Evolutionary conservation across 2,888 invertebrate species (phyloP).

Genomic region (Branchinecta sandiegonensis): DNA sequence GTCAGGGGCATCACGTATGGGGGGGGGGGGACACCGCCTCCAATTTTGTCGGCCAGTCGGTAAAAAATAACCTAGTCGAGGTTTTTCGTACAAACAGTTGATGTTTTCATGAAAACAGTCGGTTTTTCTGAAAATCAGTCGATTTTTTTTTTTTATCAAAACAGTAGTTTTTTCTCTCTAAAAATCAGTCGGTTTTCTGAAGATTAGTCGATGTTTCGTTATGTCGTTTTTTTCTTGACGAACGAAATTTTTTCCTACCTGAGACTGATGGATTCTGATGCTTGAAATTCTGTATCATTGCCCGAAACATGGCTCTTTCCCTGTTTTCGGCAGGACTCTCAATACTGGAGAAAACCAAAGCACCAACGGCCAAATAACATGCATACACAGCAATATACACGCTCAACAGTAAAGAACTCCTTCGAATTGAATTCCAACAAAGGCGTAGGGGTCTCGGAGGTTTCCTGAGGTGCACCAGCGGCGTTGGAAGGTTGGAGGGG

Average conservation of each 20-base stretch:
- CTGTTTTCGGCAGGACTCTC: constrained; percentile 49
- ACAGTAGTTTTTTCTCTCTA: too few species aligned
- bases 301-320: constrained; percentile 40
- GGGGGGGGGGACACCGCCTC: too few species aligned
- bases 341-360: constrained; percentile 48
- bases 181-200: too few species aligned
- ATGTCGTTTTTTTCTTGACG: too few species aligned
- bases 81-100: too few species aligned
- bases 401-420: constrained; percentile 42
- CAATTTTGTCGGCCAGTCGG: too few species aligned
- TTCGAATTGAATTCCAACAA: constrained; percentile 40
- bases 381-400: constrained; percentile 45
- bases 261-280: constrained; percentile 44
- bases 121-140: too few species aligned
- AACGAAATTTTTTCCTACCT: constrained; percentile 37
- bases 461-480: background rate
- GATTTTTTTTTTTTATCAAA: too few species aligned
- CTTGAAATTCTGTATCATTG: constrained; percentile 43
- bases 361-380: constrained; percentile 49
- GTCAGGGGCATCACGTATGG: too few species aligned
- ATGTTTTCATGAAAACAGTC: too few species aligned
- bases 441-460: constrained; percentile 10
- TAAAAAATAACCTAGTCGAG: too few species aligned
- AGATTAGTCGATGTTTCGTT: too few species aligned
- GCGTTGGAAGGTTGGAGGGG: background rate